These are phyloP conservation scores for Arvicanthis niloticus DNA, from an alignment of 2,113 vertebrate genomes.

Conservation along the genomic window DNA sequence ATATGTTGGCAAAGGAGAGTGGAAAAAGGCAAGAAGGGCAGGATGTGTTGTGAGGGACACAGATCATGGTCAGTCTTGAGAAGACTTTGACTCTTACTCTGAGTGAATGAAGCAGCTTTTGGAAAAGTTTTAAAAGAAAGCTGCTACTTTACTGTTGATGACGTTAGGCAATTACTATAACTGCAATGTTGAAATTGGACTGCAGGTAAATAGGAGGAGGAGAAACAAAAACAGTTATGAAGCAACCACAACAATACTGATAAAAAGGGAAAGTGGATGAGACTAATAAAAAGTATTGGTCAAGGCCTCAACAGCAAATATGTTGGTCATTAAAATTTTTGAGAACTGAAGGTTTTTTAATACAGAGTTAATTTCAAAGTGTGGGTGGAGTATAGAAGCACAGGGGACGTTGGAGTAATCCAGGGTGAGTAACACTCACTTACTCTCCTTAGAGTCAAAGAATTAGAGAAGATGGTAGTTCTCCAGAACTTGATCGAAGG, in stretches of 20 bases:
- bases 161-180: neutral
- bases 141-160: neutral
- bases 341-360: neutral
- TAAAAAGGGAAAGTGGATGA: neutral
- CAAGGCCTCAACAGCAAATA: neutral
- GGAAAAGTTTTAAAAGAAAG: neutral
- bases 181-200: neutral
- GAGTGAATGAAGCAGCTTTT: neutral
- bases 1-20: neutral
- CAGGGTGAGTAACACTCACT: conserved; percentile 18
- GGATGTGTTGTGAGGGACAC: no score
- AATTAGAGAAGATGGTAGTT: neutral
- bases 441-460: neutral
- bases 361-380: neutral
- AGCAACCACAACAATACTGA: neutral
- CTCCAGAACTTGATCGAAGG: conserved; percentile 18
- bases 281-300: neutral
- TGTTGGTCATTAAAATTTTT: neutral
- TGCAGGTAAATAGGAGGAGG: neutral
- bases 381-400: neutral
- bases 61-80: neutral
- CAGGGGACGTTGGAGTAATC: neutral
- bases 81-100: neutral
- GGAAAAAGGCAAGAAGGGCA: neutral
- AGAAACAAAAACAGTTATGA: neutral